phyloP scores from a whole-genome alignment of 2,113 vertebrate species.

The Caloenas nicobarica region DNA sequence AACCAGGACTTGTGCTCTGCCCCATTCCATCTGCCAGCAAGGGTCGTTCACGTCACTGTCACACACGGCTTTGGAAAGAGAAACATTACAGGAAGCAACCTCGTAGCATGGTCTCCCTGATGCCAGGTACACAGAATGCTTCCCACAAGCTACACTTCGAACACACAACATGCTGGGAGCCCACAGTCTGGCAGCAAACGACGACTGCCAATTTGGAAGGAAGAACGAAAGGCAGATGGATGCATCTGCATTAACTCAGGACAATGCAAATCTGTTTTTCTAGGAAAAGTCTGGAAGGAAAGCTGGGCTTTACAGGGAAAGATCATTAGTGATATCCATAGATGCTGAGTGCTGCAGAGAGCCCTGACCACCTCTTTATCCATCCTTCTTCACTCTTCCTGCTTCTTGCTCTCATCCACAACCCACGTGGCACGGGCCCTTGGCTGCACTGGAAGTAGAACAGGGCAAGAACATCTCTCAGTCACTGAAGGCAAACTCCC shows the following conservation, averaged over 20 bases:
- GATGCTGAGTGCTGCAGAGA: not conserved
- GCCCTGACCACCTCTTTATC: not conserved
- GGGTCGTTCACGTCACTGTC: not conserved
- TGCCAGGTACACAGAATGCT: conserved; percentile 44
- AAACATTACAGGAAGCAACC: not conserved
- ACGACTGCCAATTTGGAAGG: conserved; percentile 55
- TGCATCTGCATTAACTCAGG: conserved; percentile 57
- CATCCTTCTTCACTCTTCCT: not conserved
- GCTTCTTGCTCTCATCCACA: not conserved
- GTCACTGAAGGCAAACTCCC: not conserved
- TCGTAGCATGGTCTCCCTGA: not conserved
- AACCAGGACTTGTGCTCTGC: not conserved
- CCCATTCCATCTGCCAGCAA: not conserved
- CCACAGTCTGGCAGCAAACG: conserved; percentile 11
- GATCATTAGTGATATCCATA: not conserved
- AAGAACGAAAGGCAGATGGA: conserved; percentile 56
- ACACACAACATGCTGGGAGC: conserved; percentile 21
- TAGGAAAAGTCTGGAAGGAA: conserved; percentile 11
- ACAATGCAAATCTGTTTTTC: conserved; percentile 47
- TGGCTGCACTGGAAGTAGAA: not conserved
- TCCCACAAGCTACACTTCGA: not conserved
- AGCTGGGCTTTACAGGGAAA: not conserved
- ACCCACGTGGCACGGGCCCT: not conserved
- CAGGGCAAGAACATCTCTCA: not conserved
- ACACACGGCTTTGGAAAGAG: not conserved